A percentile compares a stretch with the other conserved stretches of the same genome.
Conservation (phyloP, 2,888 invertebrate genomes). For the Pyralis farinalis region DNA sequence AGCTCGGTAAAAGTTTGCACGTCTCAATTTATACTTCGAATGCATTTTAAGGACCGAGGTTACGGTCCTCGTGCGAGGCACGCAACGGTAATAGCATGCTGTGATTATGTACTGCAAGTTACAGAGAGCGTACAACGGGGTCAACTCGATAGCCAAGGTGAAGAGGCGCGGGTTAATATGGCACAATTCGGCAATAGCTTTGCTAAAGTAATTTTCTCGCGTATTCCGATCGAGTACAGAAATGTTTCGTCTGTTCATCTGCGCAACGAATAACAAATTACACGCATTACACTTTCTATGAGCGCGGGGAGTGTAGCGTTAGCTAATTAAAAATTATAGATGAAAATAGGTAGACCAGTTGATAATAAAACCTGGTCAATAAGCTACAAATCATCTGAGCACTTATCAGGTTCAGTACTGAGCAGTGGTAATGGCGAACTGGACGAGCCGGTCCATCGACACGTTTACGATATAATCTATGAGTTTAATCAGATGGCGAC, state of each 20-base stretch:
- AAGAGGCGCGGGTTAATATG: not conserved
- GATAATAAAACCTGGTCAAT: not conserved
- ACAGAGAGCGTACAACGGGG: not conserved
- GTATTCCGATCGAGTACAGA: no score
- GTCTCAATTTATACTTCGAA: not conserved
- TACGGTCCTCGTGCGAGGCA: not conserved
- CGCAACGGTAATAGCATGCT: not conserved
- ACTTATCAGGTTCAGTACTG: not conserved
- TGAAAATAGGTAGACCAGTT: no score
- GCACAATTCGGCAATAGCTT: not conserved
- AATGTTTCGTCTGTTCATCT: no score
- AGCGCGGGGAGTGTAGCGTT: no score
- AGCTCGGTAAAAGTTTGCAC: not conserved
- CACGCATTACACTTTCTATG: no score
- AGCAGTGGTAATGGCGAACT: not conserved
- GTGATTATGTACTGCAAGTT: not conserved
- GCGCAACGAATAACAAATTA: no score
- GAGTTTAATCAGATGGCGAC: not conserved
- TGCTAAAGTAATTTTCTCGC: no score
- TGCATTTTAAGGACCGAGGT: not conserved
- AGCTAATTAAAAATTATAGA: no score
- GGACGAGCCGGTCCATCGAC: not conserved
- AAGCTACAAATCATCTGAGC: not conserved
- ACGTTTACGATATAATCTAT: not conserved
- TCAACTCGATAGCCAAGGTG: not conserved